phyloP scores from a whole-genome alignment of 2,113 vertebrate genomes.

The Nycticebus coucang region DNA sequence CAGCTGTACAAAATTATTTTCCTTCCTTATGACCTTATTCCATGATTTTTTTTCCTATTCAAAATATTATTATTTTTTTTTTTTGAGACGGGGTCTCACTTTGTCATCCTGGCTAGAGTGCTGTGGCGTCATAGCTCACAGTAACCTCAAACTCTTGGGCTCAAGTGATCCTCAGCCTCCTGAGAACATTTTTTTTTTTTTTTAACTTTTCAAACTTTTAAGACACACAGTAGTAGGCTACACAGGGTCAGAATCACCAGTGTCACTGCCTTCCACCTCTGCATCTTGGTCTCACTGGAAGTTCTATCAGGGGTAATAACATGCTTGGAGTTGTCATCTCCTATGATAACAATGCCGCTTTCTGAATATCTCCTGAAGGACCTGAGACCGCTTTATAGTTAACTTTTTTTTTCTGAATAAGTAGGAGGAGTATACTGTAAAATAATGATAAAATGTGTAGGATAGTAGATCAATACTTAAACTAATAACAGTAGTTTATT shows the following conservation, averaged over 20 bases:
- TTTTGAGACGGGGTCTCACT: neutral
- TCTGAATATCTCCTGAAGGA: neutral
- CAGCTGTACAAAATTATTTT: neutral
- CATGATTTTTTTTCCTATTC: neutral
- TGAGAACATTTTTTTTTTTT: neutral
- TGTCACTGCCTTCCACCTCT: neutral
- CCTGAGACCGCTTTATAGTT: neutral
- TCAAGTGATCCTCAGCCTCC: too few species aligned
- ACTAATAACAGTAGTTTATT: neutral
- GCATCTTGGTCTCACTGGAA: neutral
- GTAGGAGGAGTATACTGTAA: neutral
- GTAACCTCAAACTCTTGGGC: too few species aligned
- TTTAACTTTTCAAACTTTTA: neutral
- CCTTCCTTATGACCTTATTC: neutral
- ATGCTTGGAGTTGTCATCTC: neutral
- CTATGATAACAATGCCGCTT: neutral
- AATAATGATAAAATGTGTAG: neutral
- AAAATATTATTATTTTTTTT: neutral
- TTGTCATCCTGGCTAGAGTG: too few species aligned
- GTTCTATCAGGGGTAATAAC: neutral
- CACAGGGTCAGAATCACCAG: neutral
- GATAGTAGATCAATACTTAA: neutral
- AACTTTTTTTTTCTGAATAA: neutral
- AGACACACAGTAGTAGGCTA: neutral
- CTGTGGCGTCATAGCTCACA: too few species aligned